A percentile compares a stretch with the other conserved stretches of the same genome.
These are phyloP conservation scores for Morpho achilles DNA, from an alignment of 2,888 invertebrate genomes.

Conservation along the genomic window DNA sequence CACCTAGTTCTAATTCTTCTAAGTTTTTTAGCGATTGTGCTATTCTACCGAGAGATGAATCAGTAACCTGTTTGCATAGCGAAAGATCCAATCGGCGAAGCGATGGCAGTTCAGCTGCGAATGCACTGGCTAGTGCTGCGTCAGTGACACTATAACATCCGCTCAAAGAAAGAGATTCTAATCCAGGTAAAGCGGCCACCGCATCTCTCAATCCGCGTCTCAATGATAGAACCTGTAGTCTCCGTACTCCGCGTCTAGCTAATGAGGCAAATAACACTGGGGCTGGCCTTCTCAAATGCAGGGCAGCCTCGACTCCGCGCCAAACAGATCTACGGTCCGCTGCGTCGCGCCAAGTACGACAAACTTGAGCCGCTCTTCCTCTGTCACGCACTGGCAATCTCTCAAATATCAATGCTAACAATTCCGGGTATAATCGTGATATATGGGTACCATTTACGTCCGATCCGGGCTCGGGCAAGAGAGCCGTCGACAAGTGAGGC, in stretches of 20 bases:
- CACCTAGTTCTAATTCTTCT: slow-evolving; percentile 92
- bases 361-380: slow-evolving; percentile 94
- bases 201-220: slow-evolving; percentile 91
- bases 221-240: slow-evolving; percentile 93
- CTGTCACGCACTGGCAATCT: slow-evolving; percentile 92
- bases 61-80: slow-evolving; percentile 97
- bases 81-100: slow-evolving; percentile 91
- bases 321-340: slow-evolving; percentile 95
- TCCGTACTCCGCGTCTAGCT: slow-evolving; percentile 91
- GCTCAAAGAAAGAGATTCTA: slow-evolving; percentile 92
- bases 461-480: slow-evolving; percentile 67
- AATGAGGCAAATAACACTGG: slow-evolving; percentile 92
- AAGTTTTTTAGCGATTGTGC: slow-evolving; percentile 91
- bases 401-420: slow-evolving; percentile 94
- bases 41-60: slow-evolving; percentile 90
- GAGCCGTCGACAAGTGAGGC: slow-evolving; percentile 77
- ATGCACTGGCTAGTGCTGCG: slow-evolving; percentile 89
- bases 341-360: slow-evolving; percentile 93
- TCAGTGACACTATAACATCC: slow-evolving; percentile 97
- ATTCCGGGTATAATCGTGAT: slow-evolving; percentile 93
- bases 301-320: slow-evolving; percentile 94
- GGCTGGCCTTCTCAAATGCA: slow-evolving; percentile 91
- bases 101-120: slow-evolving; percentile 86
- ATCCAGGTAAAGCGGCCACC: slow-evolving; percentile 89
- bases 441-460: slow-evolving; percentile 85